A percentile compares a stretch with the other conserved stretches of the same genome.
Conservation (phyloP, 1,140 invertebrate species). For the Brachionus asplanchnoidis region DNA sequence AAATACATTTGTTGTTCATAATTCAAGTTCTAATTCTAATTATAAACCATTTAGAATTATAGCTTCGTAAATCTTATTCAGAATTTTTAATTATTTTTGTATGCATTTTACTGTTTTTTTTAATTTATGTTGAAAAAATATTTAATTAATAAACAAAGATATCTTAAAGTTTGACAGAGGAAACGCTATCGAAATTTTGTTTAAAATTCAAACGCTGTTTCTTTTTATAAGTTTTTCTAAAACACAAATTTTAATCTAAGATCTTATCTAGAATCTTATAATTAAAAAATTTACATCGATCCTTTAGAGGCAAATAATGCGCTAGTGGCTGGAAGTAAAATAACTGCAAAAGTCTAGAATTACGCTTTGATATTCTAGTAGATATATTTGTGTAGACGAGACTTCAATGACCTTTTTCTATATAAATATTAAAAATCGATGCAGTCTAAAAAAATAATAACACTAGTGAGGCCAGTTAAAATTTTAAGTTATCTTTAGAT, state of each 20-base stretch:
- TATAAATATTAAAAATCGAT: background rate
- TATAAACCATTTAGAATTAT: background rate
- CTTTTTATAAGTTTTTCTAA: background rate
- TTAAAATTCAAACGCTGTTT: background rate
- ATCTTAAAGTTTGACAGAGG: background rate
- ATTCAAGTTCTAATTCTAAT: background rate
- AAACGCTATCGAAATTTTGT: background rate
- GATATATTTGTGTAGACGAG: background rate
- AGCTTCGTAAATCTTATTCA: background rate
- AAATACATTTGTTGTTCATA: background rate
- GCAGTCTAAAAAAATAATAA: background rate
- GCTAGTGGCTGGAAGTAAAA: background rate
- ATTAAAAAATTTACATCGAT: background rate
- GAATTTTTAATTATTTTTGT: background rate
- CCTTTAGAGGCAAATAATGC: background rate
- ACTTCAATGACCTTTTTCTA: background rate
- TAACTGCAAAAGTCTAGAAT: background rate
- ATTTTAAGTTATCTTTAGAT: background rate
- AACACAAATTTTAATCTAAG: background rate
- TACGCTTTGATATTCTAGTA: conserved; percentile 2
- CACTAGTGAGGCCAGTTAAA: background rate
- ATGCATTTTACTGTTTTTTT: background rate
- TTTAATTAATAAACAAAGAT: background rate
- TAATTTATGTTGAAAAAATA: background rate
- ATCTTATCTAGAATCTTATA: background rate